A percentile compares a stretch with the other conserved stretches of the same genome.
phyloP scores from a whole-genome alignment of 2,888 invertebrate species.

The Drosophila monieri region DNA sequence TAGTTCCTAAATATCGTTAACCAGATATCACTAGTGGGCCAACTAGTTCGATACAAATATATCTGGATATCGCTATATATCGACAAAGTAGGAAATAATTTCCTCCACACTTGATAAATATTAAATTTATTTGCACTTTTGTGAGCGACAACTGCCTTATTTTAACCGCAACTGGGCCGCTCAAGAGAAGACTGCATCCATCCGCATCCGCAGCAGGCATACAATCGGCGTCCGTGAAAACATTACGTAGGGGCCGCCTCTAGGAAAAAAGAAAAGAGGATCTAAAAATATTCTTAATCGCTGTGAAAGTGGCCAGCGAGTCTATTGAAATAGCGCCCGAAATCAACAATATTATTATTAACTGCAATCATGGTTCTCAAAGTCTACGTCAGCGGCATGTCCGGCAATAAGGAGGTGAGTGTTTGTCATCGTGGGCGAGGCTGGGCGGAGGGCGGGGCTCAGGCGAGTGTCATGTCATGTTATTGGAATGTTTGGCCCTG shows the following conservation, averaged over 20 bases:
- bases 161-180: slow-evolving; percentile 32
- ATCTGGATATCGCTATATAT: too few relatives aligned
- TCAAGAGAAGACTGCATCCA: slow-evolving; percentile 11
- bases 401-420: slow-evolving; percentile 96
- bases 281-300: slow-evolving; percentile 71
- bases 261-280: slow-evolving; percentile 56
- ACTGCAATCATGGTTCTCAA: slow-evolving; percentile 91
- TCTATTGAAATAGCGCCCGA: slow-evolving; percentile 9
- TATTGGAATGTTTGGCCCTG: slow-evolving; percentile 66
- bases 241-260: slow-evolving; percentile 67
- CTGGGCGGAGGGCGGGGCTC: slow-evolving; percentile 47
- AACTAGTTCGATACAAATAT: slow-evolving; percentile 1
- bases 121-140: slow-evolving; percentile 52
- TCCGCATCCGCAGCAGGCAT: slow-evolving; percentile 53
- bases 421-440: slow-evolving; percentile 35
- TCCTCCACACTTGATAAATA: slow-evolving; percentile 16
- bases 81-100: slow-evolving; percentile 27
- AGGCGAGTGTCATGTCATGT: slow-evolving; percentile 57
- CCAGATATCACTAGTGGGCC: too few relatives aligned
- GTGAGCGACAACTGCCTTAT: slow-evolving; percentile 34
- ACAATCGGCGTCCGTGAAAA: slow-evolving; percentile 39
- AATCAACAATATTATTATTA: slow-evolving; percentile 23
- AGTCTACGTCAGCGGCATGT: slow-evolving; percentile 95
- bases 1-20: neutral
- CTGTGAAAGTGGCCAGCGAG: slow-evolving; percentile 53